Percentiles rank a stretch among this genome's conserved stretches.
These are phyloP conservation scores for Pygoscelis adeliae DNA, from an alignment of 2,113 vertebrate species.

Conservation along the genomic window DNA sequence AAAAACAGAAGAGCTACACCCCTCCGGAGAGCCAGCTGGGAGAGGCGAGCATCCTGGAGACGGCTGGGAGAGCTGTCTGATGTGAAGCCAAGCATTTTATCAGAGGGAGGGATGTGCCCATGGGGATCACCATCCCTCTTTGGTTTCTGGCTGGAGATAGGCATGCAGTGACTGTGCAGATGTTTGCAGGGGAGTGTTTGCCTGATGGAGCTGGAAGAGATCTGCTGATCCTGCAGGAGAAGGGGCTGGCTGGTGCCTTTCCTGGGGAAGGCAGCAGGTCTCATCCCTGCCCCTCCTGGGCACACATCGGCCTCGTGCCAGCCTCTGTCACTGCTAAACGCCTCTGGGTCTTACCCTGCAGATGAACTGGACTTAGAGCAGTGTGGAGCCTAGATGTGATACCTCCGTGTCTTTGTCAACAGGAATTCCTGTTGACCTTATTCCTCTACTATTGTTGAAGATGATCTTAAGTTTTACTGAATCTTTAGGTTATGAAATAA, in stretches of 20 bases:
- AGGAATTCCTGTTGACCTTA: too few species aligned
- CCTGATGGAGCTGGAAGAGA: background rate
- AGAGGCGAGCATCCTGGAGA: background rate
- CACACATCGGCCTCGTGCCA: fast-evolving
- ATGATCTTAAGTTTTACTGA: too few species aligned
- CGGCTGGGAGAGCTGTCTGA: background rate
- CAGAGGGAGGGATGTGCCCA: background rate
- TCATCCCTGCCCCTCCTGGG: background rate
- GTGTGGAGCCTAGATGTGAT: background rate
- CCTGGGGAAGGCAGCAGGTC: background rate
- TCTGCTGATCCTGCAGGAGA: background rate
- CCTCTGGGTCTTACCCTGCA: background rate
- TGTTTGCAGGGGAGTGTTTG: background rate
- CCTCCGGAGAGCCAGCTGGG: background rate
- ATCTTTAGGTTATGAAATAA: too few species aligned
- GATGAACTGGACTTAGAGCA: background rate
- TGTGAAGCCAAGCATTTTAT: background rate
- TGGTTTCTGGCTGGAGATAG: background rate
- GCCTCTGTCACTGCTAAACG: background rate
- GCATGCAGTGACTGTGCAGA: background rate
- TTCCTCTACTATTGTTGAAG: background rate
- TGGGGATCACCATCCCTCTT: background rate
- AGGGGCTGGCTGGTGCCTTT: background rate
- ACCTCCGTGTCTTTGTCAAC: fast-evolving
- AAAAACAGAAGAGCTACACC: background rate